These are phyloP conservation scores for Fringilla coelebs DNA, from an alignment of 2,797 vertebrate species.

Conservation along the genomic window DNA sequence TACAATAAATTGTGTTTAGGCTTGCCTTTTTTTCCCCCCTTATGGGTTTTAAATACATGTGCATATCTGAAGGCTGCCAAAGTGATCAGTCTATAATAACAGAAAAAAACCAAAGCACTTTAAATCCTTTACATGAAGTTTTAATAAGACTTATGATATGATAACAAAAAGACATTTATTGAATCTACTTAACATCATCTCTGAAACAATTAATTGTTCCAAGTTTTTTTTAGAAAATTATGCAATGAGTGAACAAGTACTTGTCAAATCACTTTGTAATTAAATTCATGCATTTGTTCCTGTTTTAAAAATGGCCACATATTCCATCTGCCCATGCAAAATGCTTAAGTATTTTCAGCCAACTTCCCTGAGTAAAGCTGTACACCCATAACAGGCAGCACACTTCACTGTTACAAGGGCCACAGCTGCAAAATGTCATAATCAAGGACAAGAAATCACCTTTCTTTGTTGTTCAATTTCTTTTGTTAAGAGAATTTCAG, in stretches of 20 bases:
- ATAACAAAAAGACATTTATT: background rate
- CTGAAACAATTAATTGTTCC: conserved; percentile 27
- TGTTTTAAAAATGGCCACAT: conserved; percentile 73
- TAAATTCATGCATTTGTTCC: conserved; percentile 75
- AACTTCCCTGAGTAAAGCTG: conserved; percentile 40
- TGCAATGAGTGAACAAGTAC: conserved; percentile 49
- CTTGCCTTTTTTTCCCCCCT: background rate
- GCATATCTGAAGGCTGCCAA: background rate
- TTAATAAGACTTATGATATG: background rate
- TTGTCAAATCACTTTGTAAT: conserved; percentile 73
- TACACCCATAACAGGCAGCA: background rate
- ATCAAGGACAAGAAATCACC: background rate
- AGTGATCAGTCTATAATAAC: background rate
- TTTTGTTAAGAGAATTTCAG: background rate
- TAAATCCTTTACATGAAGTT: background rate
- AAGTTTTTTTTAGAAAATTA: conserved; percentile 55
- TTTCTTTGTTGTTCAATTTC: background rate
- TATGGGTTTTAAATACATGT: background rate
- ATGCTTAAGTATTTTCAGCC: conserved; percentile 68
- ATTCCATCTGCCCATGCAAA: conserved; percentile 74
- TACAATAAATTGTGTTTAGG: background rate
- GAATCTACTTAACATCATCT: background rate
- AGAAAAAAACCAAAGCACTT: background rate
- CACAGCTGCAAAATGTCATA: background rate
- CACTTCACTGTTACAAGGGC: background rate